Evolutionary conservation across 2,797 vertebrate genomes (phyloP).

Genomic region (Salarias fasciatus): DNA sequence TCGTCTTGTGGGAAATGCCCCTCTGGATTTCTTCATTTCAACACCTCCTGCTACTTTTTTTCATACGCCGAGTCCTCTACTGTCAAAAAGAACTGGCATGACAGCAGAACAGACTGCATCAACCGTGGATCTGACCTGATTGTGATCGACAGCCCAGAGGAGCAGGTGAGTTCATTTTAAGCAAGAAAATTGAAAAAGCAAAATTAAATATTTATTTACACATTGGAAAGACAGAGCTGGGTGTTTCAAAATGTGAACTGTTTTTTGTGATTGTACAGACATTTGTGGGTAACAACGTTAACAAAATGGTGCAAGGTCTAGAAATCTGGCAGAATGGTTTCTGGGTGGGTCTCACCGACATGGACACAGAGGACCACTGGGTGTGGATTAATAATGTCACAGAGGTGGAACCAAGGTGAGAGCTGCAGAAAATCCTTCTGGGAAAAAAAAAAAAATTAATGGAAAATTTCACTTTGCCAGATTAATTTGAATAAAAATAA

Average conservation of each 20-base stretch:
- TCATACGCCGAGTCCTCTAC: slow-evolving; percentile 13
- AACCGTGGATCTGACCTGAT: too few relatives aligned
- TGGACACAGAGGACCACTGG: too few relatives aligned
- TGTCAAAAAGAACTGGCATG: slow-evolving; percentile 36
- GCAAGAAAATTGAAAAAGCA: too few relatives aligned
- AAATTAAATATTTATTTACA: neutral
- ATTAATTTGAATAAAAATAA: too few relatives aligned
- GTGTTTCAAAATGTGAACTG: neutral
- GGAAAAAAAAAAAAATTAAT: too few relatives aligned
- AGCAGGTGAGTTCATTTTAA: slow-evolving; percentile 50
- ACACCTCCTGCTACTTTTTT: slow-evolving; percentile 74
- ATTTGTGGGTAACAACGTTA: slow-evolving; percentile 27
- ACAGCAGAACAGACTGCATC: slow-evolving; percentile 54
- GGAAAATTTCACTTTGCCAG: too few relatives aligned
- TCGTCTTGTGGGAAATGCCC: slow-evolving; percentile 52
- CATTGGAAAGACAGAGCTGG: neutral
- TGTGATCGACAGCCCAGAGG: too few relatives aligned
- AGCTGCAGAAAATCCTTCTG: too few relatives aligned
- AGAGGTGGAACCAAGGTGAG: slow-evolving; percentile 34
- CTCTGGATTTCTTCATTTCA: too few relatives aligned
- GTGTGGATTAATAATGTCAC: too few relatives aligned
- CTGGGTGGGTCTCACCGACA: too few relatives aligned
- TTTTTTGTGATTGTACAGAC: slow-evolving; percentile 23
- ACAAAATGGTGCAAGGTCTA: fast-evolving
- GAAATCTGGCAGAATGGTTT: fast-evolving